Evolutionary conservation across 1,140 invertebrate species (phyloP).

Genomic region (Scaptomyza hsui): DNA sequence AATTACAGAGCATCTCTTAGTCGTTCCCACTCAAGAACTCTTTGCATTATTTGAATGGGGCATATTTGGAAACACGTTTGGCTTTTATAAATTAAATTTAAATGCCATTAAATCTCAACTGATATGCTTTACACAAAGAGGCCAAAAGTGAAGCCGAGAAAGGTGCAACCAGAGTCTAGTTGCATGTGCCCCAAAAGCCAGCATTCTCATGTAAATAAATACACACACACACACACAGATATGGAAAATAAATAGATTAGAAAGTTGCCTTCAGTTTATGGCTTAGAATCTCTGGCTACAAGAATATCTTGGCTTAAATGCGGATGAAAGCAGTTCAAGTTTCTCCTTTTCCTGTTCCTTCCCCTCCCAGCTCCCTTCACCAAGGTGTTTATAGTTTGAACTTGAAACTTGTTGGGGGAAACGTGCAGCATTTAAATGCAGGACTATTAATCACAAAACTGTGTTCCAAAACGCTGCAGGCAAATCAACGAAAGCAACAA

Average conservation of each 20-base stretch:
- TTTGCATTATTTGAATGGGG: constrained; percentile 28
- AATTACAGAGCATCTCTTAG: background rate
- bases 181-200: constrained; percentile 6
- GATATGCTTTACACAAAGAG: constrained; percentile 26
- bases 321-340: background rate
- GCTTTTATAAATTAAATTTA: constrained; percentile 70
- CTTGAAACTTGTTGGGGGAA: constrained; percentile 54
- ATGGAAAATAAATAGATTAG: constrained; percentile 56
- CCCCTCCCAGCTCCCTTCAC: constrained; percentile 40
- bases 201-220: constrained; percentile 48
- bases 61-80: constrained; percentile 70
- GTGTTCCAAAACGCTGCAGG: constrained; percentile 43
- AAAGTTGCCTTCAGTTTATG: constrained; percentile 53
- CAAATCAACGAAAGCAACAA: constrained; percentile 42
- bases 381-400: constrained; percentile 66
- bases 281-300: background rate
- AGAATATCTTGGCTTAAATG: too few relatives aligned
- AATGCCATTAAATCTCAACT: constrained; percentile 68
- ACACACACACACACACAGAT: constrained; percentile 3
- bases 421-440: background rate
- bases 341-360: too few relatives aligned
- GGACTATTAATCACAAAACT: constrained; percentile 66
- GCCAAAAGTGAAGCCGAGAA: constrained; percentile 12
- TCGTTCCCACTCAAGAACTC: background rate
- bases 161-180: constrained; percentile 28